Evolutionary conservation across 2,888 invertebrate species (phyloP).

Genomic region (Rhyacophila evoluta): DNA sequence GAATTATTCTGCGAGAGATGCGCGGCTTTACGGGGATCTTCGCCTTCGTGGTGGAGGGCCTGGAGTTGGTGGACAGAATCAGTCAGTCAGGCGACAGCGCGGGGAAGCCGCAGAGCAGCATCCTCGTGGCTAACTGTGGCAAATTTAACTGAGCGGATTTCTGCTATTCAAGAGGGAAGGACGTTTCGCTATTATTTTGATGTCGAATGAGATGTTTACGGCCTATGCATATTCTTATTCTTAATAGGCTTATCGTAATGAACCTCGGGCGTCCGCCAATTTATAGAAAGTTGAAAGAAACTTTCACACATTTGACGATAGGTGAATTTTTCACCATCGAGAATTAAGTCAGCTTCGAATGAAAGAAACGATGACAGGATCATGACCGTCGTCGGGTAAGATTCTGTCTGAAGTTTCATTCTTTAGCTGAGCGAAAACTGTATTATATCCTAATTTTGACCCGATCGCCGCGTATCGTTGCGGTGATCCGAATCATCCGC

Average conservation of each 20-base stretch:
- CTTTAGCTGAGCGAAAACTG: background rate
- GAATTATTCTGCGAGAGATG: slow-evolving; percentile 85
- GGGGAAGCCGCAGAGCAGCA: slow-evolving; percentile 81
- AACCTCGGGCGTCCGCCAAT: background rate
- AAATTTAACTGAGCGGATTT: slow-evolving; percentile 73
- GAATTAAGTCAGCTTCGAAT: background rate
- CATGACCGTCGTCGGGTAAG: background rate
- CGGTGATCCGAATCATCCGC: background rate
- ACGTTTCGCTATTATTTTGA: background rate
- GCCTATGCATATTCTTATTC: slow-evolving; percentile 19
- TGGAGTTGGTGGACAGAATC: slow-evolving; percentile 83
- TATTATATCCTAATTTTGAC: slow-evolving; percentile 18
- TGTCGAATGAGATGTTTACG: slow-evolving; percentile 1
- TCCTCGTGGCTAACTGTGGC: slow-evolving; percentile 81
- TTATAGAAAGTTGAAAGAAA: background rate
- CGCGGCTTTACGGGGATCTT: slow-evolving; percentile 86
- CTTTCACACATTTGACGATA: background rate
- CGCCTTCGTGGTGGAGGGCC: slow-evolving; percentile 82
- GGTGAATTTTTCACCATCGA: background rate
- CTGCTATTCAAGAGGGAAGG: no score
- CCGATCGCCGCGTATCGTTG: background rate
- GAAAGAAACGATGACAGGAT: background rate
- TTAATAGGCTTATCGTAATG: slow-evolving; percentile 2
- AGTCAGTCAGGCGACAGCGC: slow-evolving; percentile 82
- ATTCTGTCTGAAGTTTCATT: background rate